Base-by-base conservation (phyloP, 2,113 vertebrate species). In the Scopus umbretta region DNA sequence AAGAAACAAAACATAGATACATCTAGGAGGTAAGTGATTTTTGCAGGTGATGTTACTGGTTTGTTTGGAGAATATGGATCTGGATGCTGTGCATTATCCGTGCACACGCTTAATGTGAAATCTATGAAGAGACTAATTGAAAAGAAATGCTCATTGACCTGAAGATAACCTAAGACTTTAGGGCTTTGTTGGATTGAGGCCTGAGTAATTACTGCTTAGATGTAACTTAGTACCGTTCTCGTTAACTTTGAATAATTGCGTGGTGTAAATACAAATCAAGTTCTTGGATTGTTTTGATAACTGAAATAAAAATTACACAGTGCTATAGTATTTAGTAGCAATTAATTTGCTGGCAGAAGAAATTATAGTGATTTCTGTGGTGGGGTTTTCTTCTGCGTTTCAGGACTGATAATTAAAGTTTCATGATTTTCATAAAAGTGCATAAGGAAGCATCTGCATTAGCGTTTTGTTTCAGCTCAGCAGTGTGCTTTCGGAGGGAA, bases 341-440 rank as follows among this genome's bases (percentile, higher is more conserved):
- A 76, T 66, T 94, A 81, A 78, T 88, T 80, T 88, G 62, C 82
- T 85, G 58, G 62, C 30, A 87, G 70, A 95, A 84, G n/a, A 95
- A 87, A 89, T 81, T 66, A 74, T 0, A 88, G 56, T 75, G 25
- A 40, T 78, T 86, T 62, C 29, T 75, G 34, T 58, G 49, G 36
- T 93, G 52, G 40, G 52, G 25, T 95, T 80, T 66, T 79, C 61
- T 62, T 73, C 32, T 3, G 8, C 27, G 92, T 92, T 91, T 76
- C 34, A 62, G 78, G 65, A 58, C 40, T 43, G 40, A 42, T 90
- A 68, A 71, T 73, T 74, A 56, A 91, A 75, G 13, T 87, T 86
- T 62, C 11, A 15, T 81, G 34, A 17, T 32, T 86, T 91, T 62
- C 14, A 5, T 65, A 15, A 13, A 95, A 72, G 32, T 19, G 8